phyloP scores from a whole-genome alignment of 2,113 vertebrate genomes.

The Psephotus haematonotus region DNA sequence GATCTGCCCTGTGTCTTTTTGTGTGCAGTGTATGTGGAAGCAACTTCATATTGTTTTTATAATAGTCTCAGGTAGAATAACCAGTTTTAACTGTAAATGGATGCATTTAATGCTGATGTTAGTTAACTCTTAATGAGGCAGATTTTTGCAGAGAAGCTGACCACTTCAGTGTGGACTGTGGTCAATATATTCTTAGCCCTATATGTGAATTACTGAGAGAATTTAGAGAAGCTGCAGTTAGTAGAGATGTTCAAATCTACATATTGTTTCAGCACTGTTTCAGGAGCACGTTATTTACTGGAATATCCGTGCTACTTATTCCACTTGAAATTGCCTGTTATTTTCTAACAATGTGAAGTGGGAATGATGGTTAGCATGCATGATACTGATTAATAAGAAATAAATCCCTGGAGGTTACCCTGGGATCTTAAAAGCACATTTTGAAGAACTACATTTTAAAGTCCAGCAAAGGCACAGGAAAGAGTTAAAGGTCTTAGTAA shows the following conservation, averaged over 20 bases:
- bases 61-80: not conserved
- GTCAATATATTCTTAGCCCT: not conserved
- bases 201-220: not conserved
- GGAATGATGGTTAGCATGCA: not conserved
- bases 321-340: not conserved
- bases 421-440: not conserved
- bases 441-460: not conserved
- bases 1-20: not conserved
- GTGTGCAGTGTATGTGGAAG: not conserved
- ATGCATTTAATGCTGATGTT: not conserved
- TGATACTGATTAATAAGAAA: no score
- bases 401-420: not conserved
- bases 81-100: not conserved
- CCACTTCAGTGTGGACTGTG: not conserved
- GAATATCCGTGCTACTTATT: accelerated
- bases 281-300: not conserved
- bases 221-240: not conserved
- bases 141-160: not conserved
- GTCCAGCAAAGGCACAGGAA: not conserved
- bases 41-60: not conserved
- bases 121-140: not conserved
- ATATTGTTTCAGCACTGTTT: not conserved
- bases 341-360: not conserved
- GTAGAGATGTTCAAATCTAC: not conserved
- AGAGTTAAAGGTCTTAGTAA: constrained; percentile 33